These are phyloP conservation scores for Stenolophus ochropezus DNA, from an alignment of 2,888 invertebrate species.

Conservation along the genomic window DNA sequence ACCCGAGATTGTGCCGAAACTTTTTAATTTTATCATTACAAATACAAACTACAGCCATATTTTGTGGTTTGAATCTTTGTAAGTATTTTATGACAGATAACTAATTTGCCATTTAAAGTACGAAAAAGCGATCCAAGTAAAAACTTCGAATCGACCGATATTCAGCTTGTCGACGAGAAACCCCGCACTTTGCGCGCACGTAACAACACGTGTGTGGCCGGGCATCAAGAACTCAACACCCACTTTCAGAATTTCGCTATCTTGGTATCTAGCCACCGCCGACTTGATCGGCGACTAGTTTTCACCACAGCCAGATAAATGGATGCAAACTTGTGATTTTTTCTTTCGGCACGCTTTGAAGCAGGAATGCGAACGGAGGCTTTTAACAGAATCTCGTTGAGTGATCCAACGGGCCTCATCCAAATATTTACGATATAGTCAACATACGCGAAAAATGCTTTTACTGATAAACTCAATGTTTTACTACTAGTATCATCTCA, in stretches of 20 bases:
- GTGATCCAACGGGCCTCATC: constrained; percentile 38
- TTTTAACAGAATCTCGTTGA: constrained; percentile 39
- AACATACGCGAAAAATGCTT: constrained; percentile 44
- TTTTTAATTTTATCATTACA: too few species aligned
- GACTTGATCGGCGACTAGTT: constrained; percentile 31
- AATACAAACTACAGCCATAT: too few species aligned
- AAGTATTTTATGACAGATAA: too few species aligned
- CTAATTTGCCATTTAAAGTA: too few species aligned
- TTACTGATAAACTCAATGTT: constrained; percentile 28
- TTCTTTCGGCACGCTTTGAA: constrained; percentile 32
- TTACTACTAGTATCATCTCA: constrained; percentile 19
- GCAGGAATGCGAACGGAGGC: constrained; percentile 27
- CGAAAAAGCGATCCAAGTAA: too few species aligned
- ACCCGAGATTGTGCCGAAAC: too few species aligned
- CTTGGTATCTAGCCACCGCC: constrained; percentile 48
- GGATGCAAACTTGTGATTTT: constrained; percentile 44
- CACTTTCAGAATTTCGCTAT: constrained; percentile 58
- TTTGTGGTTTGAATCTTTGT: too few species aligned
- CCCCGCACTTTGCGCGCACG: constrained; percentile 24
- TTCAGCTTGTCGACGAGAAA: too few species aligned
- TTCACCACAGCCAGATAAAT: constrained; percentile 56
- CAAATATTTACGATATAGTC: constrained; percentile 38
- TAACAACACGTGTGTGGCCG: constrained; percentile 51
- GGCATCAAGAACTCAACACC: constrained; percentile 55
- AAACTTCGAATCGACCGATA: too few species aligned